A percentile compares a stretch with the other conserved stretches of the same genome.
phyloP scores from a whole-genome alignment of 2,888 invertebrate genomes.

The Drosophila cognata region DNA sequence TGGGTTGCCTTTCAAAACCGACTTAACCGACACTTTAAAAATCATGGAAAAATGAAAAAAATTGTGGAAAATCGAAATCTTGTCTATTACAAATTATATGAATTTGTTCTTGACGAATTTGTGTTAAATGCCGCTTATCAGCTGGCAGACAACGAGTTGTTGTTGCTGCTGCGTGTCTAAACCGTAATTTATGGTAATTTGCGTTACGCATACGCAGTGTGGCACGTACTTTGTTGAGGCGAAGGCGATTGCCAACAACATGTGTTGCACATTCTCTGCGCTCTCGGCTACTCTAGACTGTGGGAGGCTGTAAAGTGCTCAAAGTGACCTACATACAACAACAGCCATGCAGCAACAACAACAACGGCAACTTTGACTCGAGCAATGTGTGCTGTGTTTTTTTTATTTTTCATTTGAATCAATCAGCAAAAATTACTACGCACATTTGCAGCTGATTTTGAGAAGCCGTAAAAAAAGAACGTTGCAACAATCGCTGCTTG shows the following conservation, averaged over 20 bases:
- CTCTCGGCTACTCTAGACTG: constrained; percentile 39
- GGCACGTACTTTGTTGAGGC: constrained; percentile 46
- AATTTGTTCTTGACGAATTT: constrained; percentile 63
- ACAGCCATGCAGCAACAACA: constrained; percentile 18
- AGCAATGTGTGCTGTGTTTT: constrained; percentile 37
- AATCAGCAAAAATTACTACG: constrained; percentile 73
- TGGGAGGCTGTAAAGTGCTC: constrained; percentile 72
- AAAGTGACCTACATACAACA: constrained; percentile 69
- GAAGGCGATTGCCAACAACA: constrained; percentile 32
- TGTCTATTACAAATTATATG: constrained; percentile 37
- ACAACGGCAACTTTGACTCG: constrained; percentile 41
- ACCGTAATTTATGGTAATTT: constrained; percentile 74
- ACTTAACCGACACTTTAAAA: constrained; percentile 1
- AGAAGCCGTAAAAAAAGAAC: constrained; percentile 53
- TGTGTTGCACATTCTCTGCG: constrained; percentile 47
- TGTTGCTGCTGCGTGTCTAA: constrained; percentile 46
- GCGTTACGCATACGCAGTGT: constrained; percentile 78
- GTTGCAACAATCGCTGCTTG: constrained; percentile 36
- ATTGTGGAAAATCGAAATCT: constrained; percentile 35
- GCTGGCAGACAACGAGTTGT: constrained; percentile 30
- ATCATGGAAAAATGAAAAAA: constrained; percentile 12
- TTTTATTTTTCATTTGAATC: constrained; percentile 62
- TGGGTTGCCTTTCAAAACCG: constrained; percentile 64
- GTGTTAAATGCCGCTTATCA: constrained; percentile 70
- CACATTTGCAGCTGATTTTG: constrained; percentile 77